These are phyloP conservation scores for Trinectes maculatus DNA, from an alignment of 2,113 vertebrate genomes.

Conservation along the genomic window DNA sequence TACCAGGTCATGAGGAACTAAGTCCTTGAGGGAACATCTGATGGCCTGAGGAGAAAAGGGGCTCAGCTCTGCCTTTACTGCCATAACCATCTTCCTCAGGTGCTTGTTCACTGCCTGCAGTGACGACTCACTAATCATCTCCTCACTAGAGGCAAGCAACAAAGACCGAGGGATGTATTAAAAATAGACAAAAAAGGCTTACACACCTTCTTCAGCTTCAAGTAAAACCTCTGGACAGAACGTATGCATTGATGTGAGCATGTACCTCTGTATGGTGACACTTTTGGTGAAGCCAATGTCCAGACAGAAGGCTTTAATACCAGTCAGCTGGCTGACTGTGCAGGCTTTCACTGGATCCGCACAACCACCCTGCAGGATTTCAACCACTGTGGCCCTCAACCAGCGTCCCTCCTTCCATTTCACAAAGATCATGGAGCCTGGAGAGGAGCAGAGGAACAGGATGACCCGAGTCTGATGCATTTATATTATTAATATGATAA, in stretches of 20 bases:
- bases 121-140: background rate
- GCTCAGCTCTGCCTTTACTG: constrained; percentile 68
- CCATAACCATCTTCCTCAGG: constrained; percentile 79
- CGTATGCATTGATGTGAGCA: background rate
- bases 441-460: background rate
- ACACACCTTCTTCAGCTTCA: background rate
- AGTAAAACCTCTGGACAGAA: too few species aligned
- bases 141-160: constrained; percentile 38
- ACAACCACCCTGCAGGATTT: constrained; percentile 78
- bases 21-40: constrained; percentile 88
- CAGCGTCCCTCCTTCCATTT: constrained; percentile 80
- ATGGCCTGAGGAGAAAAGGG: constrained; percentile 83
- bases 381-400: constrained; percentile 85
- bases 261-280: constrained; percentile 82
- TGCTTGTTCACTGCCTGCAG: constrained; percentile 63
- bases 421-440: constrained; percentile 83
- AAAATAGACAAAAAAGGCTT: too few species aligned
- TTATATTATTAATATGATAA: too few species aligned
- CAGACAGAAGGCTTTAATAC: constrained; percentile 81
- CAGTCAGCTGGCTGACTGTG: constrained; percentile 76
- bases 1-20: constrained; percentile 89
- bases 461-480: too few species aligned
- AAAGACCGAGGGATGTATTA: background rate
- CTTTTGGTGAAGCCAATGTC: constrained; percentile 85
- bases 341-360: constrained; percentile 69